These are phyloP conservation scores for Rhinopomastus cyanomelas DNA, from an alignment of 2,113 vertebrate genomes.

Conservation along the genomic window DNA sequence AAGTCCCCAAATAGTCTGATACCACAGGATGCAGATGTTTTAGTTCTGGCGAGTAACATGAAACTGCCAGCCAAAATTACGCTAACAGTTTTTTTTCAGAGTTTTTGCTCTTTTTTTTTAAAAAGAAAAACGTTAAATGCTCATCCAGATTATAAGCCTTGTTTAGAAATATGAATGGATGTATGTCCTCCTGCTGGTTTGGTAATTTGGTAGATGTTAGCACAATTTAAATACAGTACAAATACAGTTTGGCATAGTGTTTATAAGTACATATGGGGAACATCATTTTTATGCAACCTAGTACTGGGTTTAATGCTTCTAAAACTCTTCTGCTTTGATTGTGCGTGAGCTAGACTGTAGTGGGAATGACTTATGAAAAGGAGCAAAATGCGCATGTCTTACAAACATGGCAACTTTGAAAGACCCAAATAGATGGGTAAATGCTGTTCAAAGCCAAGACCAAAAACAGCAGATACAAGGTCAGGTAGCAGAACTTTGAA, in stretches of 20 bases:
- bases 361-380: conserved; percentile 55
- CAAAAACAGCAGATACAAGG: conserved; percentile 18
- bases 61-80: conserved; percentile 56
- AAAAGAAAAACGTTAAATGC: not conserved
- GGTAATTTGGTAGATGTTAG: conserved; percentile 57
- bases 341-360: conserved; percentile 30
- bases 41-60: conserved; percentile 18
- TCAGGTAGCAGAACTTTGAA: conserved; percentile 43
- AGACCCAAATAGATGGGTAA: conserved; percentile 33
- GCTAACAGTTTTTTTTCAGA: not conserved
- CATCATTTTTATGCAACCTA: conserved; percentile 42
- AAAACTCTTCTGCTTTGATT: conserved; percentile 56
- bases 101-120: not conserved
- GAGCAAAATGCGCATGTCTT: conserved; percentile 35
- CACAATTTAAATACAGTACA: conserved; percentile 64
- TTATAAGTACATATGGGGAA: conserved; percentile 56
- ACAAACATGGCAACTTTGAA: conserved; percentile 37
- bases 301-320: conserved; percentile 35
- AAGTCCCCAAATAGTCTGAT: conserved; percentile 41
- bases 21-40: conserved; percentile 66
- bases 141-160: conserved; percentile 19
- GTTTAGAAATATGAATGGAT: conserved; percentile 49
- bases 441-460: conserved; percentile 34
- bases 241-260: conserved; percentile 29
- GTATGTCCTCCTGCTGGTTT: conserved; percentile 31